These are phyloP conservation scores for Sarcophaga rosellei DNA, from an alignment of 2,888 invertebrate species.

Conservation along the genomic window DNA sequence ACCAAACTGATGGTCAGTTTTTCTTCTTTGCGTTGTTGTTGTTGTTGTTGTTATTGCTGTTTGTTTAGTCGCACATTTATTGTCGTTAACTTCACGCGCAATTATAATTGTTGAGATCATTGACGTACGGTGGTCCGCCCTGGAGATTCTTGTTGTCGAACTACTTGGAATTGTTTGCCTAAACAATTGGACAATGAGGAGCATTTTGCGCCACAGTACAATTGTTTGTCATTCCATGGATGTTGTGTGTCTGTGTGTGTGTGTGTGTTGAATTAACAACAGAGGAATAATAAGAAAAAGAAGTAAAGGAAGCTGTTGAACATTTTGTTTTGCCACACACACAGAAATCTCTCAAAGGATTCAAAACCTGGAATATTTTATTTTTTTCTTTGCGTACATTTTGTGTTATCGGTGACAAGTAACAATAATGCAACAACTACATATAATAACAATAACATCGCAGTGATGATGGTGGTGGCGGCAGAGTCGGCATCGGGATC, in stretches of 20 bases:
- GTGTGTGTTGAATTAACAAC: neutral
- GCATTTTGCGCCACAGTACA: constrained; percentile 61
- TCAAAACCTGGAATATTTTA: constrained; percentile 31
- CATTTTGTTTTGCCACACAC: constrained; percentile 57
- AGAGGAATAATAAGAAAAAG: neutral
- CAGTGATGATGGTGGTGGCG: neutral
- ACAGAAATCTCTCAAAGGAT: constrained; percentile 59
- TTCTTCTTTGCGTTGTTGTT: neutral
- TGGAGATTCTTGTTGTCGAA: constrained; percentile 24
- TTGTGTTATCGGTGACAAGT: constrained; percentile 53
- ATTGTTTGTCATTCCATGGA: constrained; percentile 43
- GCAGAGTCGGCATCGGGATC: neutral
- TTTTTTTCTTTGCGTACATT: neutral
- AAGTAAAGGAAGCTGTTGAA: constrained; percentile 36
- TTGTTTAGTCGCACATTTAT: constrained; percentile 58
- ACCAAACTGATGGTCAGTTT: neutral
- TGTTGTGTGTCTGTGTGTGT: too few relatives aligned
- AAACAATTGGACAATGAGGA: constrained; percentile 33
- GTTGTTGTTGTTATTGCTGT: constrained; percentile 23
- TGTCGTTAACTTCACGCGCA: constrained; percentile 66
- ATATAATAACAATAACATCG: constrained; percentile 1
- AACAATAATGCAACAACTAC: constrained; percentile 58
- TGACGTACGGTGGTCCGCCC: constrained; percentile 56
- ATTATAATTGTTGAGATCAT: constrained; percentile 69
- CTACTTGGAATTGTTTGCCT: constrained; percentile 40